Conservation (phyloP, 2,888 invertebrate genomes). For the Xestoiulus laeticollis region DNA sequence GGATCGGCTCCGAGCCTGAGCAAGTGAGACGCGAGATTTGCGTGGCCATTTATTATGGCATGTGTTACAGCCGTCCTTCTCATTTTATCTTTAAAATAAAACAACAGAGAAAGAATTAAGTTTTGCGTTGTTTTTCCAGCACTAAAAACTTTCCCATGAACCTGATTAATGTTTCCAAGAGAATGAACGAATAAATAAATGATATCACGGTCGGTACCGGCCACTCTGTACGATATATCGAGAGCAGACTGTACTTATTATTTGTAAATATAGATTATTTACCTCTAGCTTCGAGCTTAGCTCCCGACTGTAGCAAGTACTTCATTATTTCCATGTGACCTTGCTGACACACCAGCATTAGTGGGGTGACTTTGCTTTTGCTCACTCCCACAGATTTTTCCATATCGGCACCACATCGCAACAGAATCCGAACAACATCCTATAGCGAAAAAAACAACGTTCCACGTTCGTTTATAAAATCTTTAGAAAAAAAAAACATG, state of each 20-base stretch:
- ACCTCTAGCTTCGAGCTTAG: slow-evolving; percentile 64
- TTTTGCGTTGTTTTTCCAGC: too few relatives aligned
- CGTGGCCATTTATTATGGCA: slow-evolving; percentile 68
- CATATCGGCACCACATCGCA: slow-evolving; percentile 64
- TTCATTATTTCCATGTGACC: slow-evolving; percentile 65
- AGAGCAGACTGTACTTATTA: too few relatives aligned
- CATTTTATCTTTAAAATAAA: slow-evolving; percentile 64
- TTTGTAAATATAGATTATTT: background rate
- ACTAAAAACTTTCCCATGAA: too few relatives aligned
- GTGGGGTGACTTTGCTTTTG: slow-evolving; percentile 64
- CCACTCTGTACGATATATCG: too few relatives aligned
- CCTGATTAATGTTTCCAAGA: too few relatives aligned
- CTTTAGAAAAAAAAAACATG: slow-evolving; percentile 41
- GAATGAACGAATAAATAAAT: too few relatives aligned
- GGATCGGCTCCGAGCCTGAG: slow-evolving; percentile 66
- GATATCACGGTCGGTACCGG: too few relatives aligned
- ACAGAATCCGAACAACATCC: slow-evolving; percentile 63
- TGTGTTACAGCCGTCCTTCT: slow-evolving; percentile 67
- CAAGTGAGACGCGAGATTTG: slow-evolving; percentile 66
- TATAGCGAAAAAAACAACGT: slow-evolving; percentile 54
- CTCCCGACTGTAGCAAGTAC: slow-evolving; percentile 64
- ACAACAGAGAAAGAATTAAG: background rate
- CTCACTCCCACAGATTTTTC: slow-evolving; percentile 64
- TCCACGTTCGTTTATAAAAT: background rate
- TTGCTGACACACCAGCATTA: slow-evolving; percentile 66